Evolutionary conservation across 1,140 invertebrate genomes (phyloP).

Genomic region (Plodia interpunctella): DNA sequence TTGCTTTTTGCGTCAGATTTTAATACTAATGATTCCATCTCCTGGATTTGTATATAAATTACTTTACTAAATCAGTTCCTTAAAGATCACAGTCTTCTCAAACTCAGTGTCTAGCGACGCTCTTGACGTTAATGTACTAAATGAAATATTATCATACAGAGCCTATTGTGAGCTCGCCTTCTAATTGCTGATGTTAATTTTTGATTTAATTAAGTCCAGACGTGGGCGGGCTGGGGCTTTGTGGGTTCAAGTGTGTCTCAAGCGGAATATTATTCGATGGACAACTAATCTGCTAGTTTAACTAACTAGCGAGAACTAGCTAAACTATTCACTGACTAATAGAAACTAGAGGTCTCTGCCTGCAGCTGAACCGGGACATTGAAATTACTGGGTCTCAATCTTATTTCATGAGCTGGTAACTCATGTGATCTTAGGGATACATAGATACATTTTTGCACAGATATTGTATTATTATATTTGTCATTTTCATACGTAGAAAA

Average conservation of each 20-base stretch:
- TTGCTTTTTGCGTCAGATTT: neutral
- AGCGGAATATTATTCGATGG: neutral
- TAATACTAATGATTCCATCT: too few relatives aligned
- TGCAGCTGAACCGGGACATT: too few relatives aligned
- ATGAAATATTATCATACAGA: conserved; percentile 17
- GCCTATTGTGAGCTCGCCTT: conserved; percentile 1
- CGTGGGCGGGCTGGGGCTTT: conserved; percentile 6
- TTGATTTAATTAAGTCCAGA: conserved; percentile 15
- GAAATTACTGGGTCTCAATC: too few relatives aligned
- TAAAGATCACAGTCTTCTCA: neutral
- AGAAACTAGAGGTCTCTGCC: too few relatives aligned
- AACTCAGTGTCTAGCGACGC: neutral
- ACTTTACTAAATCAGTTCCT: neutral
- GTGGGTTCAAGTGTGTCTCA: neutral
- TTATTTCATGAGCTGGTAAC: too few relatives aligned
- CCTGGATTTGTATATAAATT: too few relatives aligned
- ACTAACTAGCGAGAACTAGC: too few relatives aligned
- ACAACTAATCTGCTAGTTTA: too few relatives aligned
- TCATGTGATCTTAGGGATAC: too few relatives aligned
- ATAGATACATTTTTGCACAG: too few relatives aligned
- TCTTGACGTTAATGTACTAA: conserved; percentile 16
- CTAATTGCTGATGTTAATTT: conserved; percentile 18
- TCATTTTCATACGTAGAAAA: too few relatives aligned
- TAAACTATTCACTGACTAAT: neutral
- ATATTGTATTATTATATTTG: too few relatives aligned